Evolutionary conservation across 2,113 vertebrate genomes (phyloP), one percentile per base, ranked within the genome.

Genomic region (Osmerus eperlanus): DNA sequence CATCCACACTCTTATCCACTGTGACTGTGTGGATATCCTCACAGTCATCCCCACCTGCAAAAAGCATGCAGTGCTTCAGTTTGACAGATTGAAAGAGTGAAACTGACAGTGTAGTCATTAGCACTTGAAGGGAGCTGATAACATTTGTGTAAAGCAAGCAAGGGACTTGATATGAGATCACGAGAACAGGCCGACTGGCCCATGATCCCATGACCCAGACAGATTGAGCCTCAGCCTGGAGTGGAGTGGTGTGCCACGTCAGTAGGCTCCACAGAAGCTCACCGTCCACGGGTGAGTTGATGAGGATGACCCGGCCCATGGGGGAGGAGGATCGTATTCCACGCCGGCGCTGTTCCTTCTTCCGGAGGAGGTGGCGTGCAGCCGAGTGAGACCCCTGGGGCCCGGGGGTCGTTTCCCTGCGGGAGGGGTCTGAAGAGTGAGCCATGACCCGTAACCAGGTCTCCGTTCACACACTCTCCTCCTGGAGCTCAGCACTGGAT

Each of bases 251-350:
- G 79, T 0, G 21, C 55, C 16, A 12, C n/a, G 21, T 25, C 60
- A 62, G 60, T 7, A 25, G 60, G 19, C 28, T 9, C 23, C 21
- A 23, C 62, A 28, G 1, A 63, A 70, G 70, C 84, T 32, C 77
- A 98, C 96, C 96, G 89, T 98, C 96, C 12, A 96, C 94, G 47
- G 96, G 96, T 52, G 94, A 94, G 82, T 97, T 97, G 93, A 98
- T 98, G 88, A 97, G 94, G 88, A 97, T 97, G 90, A 98, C 96
- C 2, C 96, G 92, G 71, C 96, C 96, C 96, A 98, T 97, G 72
- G 96, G 96, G 0, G 96, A 97, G 0, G 91, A 77, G 51, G 95
- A 87, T 75, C 94, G 94, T 68, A 90, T 90, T 92, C 90, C 90
- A 14, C 82, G 87, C 70, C 94, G 92, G 4, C 93, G 93, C 88